Evolutionary conservation across 2,797 vertebrate species (phyloP).

Genomic region (Sibirionetta formosa): DNA sequence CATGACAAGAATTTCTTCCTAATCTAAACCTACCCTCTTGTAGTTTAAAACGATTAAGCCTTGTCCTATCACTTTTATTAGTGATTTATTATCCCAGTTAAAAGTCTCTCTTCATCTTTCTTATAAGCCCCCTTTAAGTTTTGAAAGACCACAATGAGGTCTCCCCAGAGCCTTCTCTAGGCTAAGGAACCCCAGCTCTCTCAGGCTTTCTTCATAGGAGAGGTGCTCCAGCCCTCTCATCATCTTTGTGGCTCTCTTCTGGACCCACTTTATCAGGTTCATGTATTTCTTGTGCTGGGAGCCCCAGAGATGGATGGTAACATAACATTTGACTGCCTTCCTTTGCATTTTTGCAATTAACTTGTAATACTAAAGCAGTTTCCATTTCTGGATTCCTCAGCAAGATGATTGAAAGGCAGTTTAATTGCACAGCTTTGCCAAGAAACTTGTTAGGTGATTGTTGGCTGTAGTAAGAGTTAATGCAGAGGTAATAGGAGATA

Average conservation of each 20-base stretch:
- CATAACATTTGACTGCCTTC: constrained; percentile 34
- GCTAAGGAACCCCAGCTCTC: not conserved
- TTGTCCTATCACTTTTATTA: not conserved
- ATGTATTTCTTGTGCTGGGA: not conserved
- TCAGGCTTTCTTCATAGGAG: not conserved
- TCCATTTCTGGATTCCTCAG: constrained; percentile 29
- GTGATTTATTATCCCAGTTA: too few species aligned
- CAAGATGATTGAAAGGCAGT: constrained; percentile 49
- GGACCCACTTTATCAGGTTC: not conserved
- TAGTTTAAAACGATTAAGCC: not conserved
- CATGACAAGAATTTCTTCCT: not conserved
- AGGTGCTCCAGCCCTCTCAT: not conserved
- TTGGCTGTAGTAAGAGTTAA: constrained; percentile 48
- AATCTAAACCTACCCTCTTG: not conserved
- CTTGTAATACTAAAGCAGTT: constrained; percentile 56
- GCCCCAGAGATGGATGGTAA: not conserved
- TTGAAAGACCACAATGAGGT: not conserved
- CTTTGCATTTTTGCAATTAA: constrained; percentile 51
- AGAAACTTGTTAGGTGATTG: constrained; percentile 54
- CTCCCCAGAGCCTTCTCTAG: not conserved
- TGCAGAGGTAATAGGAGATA: constrained; percentile 55
- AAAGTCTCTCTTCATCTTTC: too few species aligned
- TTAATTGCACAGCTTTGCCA: constrained; percentile 64
- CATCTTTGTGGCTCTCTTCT: not conserved
- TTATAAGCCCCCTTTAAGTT: not conserved